phyloP scores from a whole-genome alignment of 2,797 vertebrate genomes.

The Falco columbarius region DNA sequence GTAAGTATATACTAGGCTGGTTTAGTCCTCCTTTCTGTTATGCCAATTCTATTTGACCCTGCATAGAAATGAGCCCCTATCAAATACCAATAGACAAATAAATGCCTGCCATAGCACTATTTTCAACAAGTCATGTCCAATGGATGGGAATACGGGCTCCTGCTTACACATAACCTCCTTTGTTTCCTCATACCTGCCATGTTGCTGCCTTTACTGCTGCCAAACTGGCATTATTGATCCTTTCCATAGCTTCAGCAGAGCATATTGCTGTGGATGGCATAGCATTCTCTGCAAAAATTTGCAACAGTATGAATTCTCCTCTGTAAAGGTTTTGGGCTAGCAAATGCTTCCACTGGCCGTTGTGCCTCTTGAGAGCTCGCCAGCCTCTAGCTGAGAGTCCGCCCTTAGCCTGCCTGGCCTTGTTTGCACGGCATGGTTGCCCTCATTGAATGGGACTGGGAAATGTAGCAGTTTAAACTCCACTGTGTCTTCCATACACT shows the following conservation, averaged over 20 bases:
- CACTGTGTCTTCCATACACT: not conserved
- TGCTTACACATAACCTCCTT: not conserved
- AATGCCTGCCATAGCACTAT: not conserved
- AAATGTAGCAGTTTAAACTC: not conserved
- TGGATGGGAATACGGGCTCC: not conserved
- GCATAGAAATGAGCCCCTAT: not conserved
- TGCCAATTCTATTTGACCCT: not conserved
- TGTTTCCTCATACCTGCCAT: not conserved
- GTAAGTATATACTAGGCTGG: not conserved
- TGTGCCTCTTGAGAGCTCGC: not conserved
- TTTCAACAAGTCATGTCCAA: not conserved
- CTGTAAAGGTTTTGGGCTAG: not conserved
- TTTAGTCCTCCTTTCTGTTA: not conserved
- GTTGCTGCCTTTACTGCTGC: not conserved
- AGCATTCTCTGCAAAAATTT: not conserved
- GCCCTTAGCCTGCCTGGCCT: not conserved
- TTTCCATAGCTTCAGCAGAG: not conserved
- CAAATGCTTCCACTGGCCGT: not conserved
- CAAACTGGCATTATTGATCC: not conserved
- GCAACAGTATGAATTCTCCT: not conserved
- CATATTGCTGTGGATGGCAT: not conserved
- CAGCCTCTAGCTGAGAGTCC: not conserved
- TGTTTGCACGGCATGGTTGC: not conserved
- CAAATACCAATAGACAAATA: not conserved
- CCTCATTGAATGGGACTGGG: accelerated